These are phyloP conservation scores for Gymnothorax reevesii DNA, from an alignment of 2,797 vertebrate genomes.

Conservation along the genomic window DNA sequence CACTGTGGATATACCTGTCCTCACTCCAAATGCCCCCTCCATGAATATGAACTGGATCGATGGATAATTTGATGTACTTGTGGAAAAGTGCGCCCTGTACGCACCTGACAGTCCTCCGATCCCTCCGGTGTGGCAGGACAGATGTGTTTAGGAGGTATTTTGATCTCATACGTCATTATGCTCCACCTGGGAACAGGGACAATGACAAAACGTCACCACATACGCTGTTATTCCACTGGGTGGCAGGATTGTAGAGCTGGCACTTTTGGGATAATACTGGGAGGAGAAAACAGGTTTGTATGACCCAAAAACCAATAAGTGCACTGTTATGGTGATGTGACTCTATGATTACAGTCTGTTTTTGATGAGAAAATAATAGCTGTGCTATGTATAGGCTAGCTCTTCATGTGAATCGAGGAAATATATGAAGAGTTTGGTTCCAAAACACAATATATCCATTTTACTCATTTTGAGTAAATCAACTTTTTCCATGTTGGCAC, in stretches of 20 bases:
- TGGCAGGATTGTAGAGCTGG: background rate
- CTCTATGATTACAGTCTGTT: no score
- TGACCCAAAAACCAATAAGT: no score
- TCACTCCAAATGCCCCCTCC: background rate
- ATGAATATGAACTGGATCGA: background rate
- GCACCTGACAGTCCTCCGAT: slow-evolving; percentile 86
- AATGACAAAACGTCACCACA: background rate
- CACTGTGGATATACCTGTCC: no score
- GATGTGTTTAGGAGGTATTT: slow-evolving; percentile 88
- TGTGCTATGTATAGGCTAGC: no score
- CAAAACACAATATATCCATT: no score
- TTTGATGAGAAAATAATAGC: no score
- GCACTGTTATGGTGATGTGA: no score
- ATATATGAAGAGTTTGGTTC: no score
- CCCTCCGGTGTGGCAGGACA: slow-evolving; percentile 85
- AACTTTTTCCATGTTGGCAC: no score
- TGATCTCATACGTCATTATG: slow-evolving; percentile 98
- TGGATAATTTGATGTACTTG: background rate
- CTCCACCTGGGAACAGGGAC: slow-evolving; percentile 82
- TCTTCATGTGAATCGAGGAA: no score
- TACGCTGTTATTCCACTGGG: background rate
- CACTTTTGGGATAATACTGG: background rate
- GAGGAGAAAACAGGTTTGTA: background rate
- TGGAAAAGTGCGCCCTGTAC: background rate
- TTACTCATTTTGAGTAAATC: no score